Percentiles rank a stretch among this genome's conserved stretches.
phyloP scores from a whole-genome alignment of 1,140 invertebrate species.

The Lutraria rhynchaena region DNA sequence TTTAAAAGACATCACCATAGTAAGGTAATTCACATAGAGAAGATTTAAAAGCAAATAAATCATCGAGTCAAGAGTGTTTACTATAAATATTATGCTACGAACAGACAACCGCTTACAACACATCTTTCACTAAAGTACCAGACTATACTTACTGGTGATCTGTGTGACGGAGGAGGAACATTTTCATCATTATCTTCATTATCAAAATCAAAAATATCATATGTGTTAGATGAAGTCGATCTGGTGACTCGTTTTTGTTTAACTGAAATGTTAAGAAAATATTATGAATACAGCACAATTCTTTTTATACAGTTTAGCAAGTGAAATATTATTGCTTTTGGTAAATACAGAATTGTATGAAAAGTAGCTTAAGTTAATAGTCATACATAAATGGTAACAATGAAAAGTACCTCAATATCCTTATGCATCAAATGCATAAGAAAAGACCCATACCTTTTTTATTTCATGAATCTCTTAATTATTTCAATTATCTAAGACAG shows the following conservation, averaged over 20 bases:
- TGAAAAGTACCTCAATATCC: too few species aligned
- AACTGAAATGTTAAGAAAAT: too few species aligned
- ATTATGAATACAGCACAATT: too few species aligned
- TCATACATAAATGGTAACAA: too few species aligned
- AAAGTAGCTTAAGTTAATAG: too few species aligned
- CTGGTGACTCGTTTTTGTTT: constrained; percentile 32
- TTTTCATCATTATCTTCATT: constrained; percentile 52
- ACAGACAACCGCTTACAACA: neutral
- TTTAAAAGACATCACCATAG: neutral
- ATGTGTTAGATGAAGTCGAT: neutral
- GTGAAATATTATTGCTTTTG: too few species aligned
- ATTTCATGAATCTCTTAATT: neutral
- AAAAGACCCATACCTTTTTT: neutral
- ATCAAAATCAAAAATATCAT: constrained; percentile 44
- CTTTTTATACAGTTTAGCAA: too few species aligned
- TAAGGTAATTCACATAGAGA: neutral
- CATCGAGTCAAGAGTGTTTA: neutral
- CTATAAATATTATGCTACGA: neutral
- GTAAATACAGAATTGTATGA: too few species aligned
- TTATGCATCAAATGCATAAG: neutral
- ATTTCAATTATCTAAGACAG: neutral
- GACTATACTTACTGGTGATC: constrained; percentile 35
- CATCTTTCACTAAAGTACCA: neutral
- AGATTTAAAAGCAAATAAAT: neutral
- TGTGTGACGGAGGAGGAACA: constrained; percentile 22